Percentiles rank a stretch among this genome's conserved stretches.
These are phyloP conservation scores for Cosmia pyralina DNA, from an alignment of 2,888 invertebrate species.

Conservation along the genomic window DNA sequence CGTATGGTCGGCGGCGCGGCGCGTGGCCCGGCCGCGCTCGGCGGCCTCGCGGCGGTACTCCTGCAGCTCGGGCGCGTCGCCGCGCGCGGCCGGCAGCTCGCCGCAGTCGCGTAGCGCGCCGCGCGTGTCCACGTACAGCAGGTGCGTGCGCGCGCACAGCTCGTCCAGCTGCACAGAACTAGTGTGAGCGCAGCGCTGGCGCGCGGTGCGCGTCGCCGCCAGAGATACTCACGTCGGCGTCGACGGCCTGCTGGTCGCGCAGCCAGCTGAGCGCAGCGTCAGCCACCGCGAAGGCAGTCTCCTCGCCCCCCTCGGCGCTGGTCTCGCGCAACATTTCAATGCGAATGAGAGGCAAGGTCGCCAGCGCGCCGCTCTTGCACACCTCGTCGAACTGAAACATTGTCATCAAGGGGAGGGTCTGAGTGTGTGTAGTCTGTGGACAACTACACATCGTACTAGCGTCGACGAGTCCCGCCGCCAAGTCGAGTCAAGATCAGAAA, in stretches of 20 bases:
- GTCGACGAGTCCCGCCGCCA: no score
- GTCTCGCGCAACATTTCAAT: slow-evolving; percentile 94
- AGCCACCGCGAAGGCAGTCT: slow-evolving; percentile 90
- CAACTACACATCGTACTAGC: no score
- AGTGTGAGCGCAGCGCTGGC: neutral
- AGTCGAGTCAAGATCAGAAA: no score
- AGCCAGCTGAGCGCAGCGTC: slow-evolving; percentile 92
- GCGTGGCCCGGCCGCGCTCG: slow-evolving; percentile 93
- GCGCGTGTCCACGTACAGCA: slow-evolving; percentile 93
- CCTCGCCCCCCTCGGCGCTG: slow-evolving; percentile 91
- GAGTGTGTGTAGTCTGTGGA: no score
- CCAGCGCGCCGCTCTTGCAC: slow-evolving; percentile 91
- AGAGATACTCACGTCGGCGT: slow-evolving; percentile 56
- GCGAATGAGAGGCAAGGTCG: slow-evolving; percentile 92
- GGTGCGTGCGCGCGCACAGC: slow-evolving; percentile 92
- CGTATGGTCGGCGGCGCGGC: slow-evolving; percentile 91
- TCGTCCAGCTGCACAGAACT: slow-evolving; percentile 71
- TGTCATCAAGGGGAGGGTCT: neutral
- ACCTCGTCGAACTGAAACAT: slow-evolving; percentile 91
- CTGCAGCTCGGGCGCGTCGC: slow-evolving; percentile 94
- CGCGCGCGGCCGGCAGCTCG: slow-evolving; percentile 93
- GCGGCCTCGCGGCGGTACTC: slow-evolving; percentile 93
- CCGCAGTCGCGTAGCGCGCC: slow-evolving; percentile 95
- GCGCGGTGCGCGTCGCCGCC: neutral
- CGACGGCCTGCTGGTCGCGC: slow-evolving; percentile 71